Evolutionary conservation across 2,797 vertebrate species (phyloP), one percentile per base, ranked within the genome.

Genomic region (Gambusia yucatana): DNA sequence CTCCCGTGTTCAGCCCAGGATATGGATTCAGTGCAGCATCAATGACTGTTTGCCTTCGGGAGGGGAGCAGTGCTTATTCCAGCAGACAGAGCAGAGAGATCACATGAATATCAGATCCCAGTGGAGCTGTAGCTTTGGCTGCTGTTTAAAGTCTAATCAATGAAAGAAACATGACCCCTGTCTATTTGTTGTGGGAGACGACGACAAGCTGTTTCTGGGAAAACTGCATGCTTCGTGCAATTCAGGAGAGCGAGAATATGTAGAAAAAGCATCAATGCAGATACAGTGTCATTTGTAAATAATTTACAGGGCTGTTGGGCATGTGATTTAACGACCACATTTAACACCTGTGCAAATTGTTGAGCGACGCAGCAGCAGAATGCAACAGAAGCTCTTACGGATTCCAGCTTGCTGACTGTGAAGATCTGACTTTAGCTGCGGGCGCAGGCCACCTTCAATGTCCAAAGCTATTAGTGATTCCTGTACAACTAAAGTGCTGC

Each of bases 401-500:
- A 90, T 85, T 75, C 77, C 63, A 87, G 87, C 85, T 52, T 92
- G 95, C 95, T 94, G 94, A 95, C 93, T 88, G 73, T 83, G 71
- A 82, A 84, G 87, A 88, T 95, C 89, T 65, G 85, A 86, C 88
- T 91, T 90, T 89, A 83, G 93, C 95, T 94, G 78, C 84, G 87
- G 94, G 94, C 94, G 61, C 88, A 78, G 88, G 89, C 93, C 92
- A 90, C 89, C 88, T 92, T 94, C 87, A 90, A 85, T 87, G 94
- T 95, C 95, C 92, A 92, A 92, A 94, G 85, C 92, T 91, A 94
- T 96, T 95, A 94, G 91, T 87, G 91, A 92, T 90, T 93, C 88
- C 88, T 94, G 92, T 92, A 89, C 63, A 85, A 87, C 93, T 86
- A 93, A 95, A 96, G 91, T 80, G 75, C 86, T 72, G 94, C 95